Base-by-base conservation (phyloP, 2,113 vertebrate species). In the Coryphaenoides rupestris region DNA sequence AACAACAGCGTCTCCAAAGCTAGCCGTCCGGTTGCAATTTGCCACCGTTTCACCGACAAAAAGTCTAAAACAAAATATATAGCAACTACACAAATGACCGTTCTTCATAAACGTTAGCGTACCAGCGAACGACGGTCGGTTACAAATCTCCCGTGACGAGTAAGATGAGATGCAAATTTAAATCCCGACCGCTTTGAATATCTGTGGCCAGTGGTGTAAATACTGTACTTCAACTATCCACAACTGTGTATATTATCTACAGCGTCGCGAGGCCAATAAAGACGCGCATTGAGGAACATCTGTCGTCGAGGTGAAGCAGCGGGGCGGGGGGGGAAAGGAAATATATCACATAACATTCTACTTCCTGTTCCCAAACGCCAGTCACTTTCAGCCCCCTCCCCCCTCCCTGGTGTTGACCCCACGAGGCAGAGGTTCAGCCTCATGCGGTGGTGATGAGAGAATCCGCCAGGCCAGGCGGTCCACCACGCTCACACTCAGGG, bases 361-460 rank as follows among this genome's bases (percentile, higher is more conserved):
- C 53, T 58, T 63, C 60, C 60, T 52, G 21, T 55, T 58, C 24
- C n/a, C 23, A 40, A 40, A n/a, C n/a, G n/a, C n/a, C n/a, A 7
- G 33, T 12, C 33, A 40, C 33, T 40, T 40, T 12, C 9, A 40
- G 33, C 9, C 33, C 33, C 33, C 33, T 40, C 33, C 33, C 33
- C 33, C 9, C n/a, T n/a, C n/a, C n/a, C n/a, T n/a, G n/a, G n/a
- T n/a, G 33, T 2, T 40, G 33, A 40, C 33, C 33, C n/a, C 33
- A 9, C 9, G 33, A 40, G 33, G 33, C 33, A 40, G 33, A 40
- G 33, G 33, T 9, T 10, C 33, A 12, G 33, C 33, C 33, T n/a
- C n/a, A n/a, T n/a, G n/a, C 33, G 9, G 9, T 2, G 9, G 33
- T 40, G 33, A 12, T 40, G 33, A 40, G 33, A 40, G 33, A 40